Percentiles rank a stretch among this genome's conserved stretches.
Evolutionary conservation across 1,140 invertebrate species (phyloP).

Genomic region (Hycleus cichorii): DNA sequence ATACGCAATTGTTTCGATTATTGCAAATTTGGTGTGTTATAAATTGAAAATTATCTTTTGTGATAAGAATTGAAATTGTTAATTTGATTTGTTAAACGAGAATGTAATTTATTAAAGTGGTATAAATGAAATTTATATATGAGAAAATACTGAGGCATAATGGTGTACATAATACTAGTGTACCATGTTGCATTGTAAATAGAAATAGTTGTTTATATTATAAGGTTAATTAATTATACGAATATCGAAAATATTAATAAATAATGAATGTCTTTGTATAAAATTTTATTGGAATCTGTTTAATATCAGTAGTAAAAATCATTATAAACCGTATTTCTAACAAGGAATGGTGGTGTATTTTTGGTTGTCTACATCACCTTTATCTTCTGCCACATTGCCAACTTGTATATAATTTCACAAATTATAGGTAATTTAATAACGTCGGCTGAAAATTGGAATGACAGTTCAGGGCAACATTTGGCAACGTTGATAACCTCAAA

Average conservation of each 20-base stretch:
- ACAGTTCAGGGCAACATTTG: too few species aligned
- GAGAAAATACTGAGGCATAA: constrained; percentile 22
- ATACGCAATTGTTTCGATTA: not conserved
- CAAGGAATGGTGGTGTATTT: too few species aligned
- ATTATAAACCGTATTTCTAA: too few species aligned
- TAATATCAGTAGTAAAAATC: too few species aligned
- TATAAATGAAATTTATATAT: constrained; percentile 24
- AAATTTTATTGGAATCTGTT: not conserved
- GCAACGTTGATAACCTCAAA: too few species aligned
- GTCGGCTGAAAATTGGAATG: too few species aligned
- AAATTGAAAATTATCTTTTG: constrained; percentile 23
- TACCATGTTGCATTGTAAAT: constrained; percentile 38
- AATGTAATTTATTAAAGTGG: constrained; percentile 25
- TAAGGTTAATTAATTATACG: constrained; percentile 34
- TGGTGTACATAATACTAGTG: constrained; percentile 31
- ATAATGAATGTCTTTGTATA: constrained; percentile 40
- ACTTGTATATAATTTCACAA: too few species aligned
- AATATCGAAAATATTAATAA: constrained; percentile 37
- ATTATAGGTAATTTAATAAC: too few species aligned
- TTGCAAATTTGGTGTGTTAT: constrained; percentile 14
- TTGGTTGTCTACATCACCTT: too few species aligned
- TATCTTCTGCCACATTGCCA: too few species aligned
- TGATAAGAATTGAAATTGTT: constrained; percentile 33
- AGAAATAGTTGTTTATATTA: constrained; percentile 39
- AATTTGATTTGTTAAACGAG: constrained; percentile 29